Base-by-base conservation (phyloP, 2,113 vertebrate genomes). In the Athene noctua region DNA sequence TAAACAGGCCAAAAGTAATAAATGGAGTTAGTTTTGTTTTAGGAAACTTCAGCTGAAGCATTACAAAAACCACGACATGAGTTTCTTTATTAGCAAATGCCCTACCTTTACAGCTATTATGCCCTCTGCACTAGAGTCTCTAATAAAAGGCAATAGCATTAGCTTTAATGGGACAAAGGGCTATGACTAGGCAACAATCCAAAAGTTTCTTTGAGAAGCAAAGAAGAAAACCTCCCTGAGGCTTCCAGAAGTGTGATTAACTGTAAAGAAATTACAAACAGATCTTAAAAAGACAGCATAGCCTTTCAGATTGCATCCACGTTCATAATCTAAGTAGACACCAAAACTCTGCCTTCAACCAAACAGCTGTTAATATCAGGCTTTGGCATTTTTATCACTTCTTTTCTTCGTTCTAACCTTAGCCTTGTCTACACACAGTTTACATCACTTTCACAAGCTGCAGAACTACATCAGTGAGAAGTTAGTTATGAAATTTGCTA, bases 1-100 rank as follows among this genome's bases (percentile, higher is more conserved):
- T 96, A 92, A 95, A 95, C 78, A 95, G 84, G 80, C 94, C 92
- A 96, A 95, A 94, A 94, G 92, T 86, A 97, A 95, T 96, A 97
- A 96, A 96, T 6, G 6, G 67, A 94, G 89, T 90, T 77, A 90
- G 84, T 95, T 97, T 96, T 96, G 94, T 97, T 97, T 96, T 94
- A 95, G 96, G 95, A 97, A 96, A 97, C 86, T 97, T 95, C 91
- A 86, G 77, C 42, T 77, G 71, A 93, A 97, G 91, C 89, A 77
- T 92, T 95, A 80, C 84, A 92, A 91, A 90, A 94, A 15, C n/a
- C 6, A 13, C 6, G 6, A 40, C 10, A 12, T 22, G 59, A 72
- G 42, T 82, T 95, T 73, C 70, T 85, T 77, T 91, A 78, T 86
- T 82, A 95, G 74, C 58, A 68, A 74, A 80, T 46, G 62, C 81